Evolutionary conservation across 2,888 invertebrate species (phyloP), one percentile per base, ranked within the genome.

Genomic region (Miltochrista miniata): DNA sequence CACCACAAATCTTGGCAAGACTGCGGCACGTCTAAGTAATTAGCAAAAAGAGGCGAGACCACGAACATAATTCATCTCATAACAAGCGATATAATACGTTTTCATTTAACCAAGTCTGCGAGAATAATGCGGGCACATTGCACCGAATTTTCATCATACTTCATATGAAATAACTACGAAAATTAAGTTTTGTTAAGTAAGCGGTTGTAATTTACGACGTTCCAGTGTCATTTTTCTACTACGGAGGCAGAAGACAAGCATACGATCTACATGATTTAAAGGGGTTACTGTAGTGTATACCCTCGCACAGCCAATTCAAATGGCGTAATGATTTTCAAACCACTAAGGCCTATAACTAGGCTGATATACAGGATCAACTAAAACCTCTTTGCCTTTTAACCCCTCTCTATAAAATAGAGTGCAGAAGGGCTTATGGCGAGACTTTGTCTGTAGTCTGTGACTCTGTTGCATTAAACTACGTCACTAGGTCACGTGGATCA

Each of bases 11-110:
- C 70, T 73, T 72, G 69, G 68, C 68, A 67, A 72, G 68, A 58
- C 63, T 63, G 64, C 65, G 66, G 68, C 71, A 73, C 73, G 74
- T 73, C 72, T 65, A 55, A 56, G 75, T 79, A 78, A 81, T 82
- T 81, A 80, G 77, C 53, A 70, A 68, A 71, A 75, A 73, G 67
- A 70, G 66, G 58, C 63, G 64, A 62, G 58, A 66, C 68, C 70
- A 58, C 67, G 54, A 56, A 67, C 65, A 77, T 81, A 76, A 81
- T 79, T 81, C 73, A 78, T 75, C 56, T 64, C 61, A 58, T 58
- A 50, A 48, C 56, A 55, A 53, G 47, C 46, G 61, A 44, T 48
- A 52, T 52, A 36, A 61, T 55, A 67, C 57, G 61, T 54, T 48
- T 40, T 40, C 51, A 37, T 48, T 29, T 50, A 39, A 31, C 51